Conservation (phyloP, 2,888 invertebrate genomes). For the Drosophila sordidula region DNA sequence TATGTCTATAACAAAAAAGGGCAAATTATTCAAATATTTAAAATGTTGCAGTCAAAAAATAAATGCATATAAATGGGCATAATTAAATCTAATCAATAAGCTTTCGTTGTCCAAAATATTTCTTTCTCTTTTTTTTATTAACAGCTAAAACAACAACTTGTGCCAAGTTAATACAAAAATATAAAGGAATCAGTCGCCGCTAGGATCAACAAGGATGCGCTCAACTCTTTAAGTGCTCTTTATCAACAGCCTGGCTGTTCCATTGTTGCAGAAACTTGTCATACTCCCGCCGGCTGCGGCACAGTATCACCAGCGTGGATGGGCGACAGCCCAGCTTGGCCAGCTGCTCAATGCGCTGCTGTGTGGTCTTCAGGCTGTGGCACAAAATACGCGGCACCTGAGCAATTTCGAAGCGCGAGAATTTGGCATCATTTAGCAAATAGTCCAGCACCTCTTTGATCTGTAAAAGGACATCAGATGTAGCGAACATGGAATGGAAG, state of each 20-base stretch:
- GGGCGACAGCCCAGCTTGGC: slow-evolving; percentile 85
- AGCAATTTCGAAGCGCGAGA: slow-evolving; percentile 86
- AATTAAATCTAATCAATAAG: neutral
- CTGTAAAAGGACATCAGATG: slow-evolving; percentile 72
- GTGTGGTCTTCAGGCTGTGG: slow-evolving; percentile 87
- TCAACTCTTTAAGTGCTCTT: slow-evolving; percentile 3
- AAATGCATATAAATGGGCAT: slow-evolving; percentile 12
- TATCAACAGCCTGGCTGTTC: slow-evolving; percentile 32
- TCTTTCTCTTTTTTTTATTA: slow-evolving; percentile 1
- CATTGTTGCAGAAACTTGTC: slow-evolving; percentile 86
- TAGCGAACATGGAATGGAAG: neutral
- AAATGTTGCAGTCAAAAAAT: slow-evolving; percentile 55
- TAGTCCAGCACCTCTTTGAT: slow-evolving; percentile 87
- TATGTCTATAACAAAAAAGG: slow-evolving; percentile 45
- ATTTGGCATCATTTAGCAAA: slow-evolving; percentile 86
- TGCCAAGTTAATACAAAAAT: slow-evolving; percentile 8
- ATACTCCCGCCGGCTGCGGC: slow-evolving; percentile 87
- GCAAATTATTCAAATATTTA: slow-evolving; percentile 45
- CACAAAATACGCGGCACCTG: slow-evolving; percentile 86
- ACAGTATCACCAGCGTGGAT: slow-evolving; percentile 86
- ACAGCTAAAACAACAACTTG: slow-evolving; percentile 11
- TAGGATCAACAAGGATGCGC: neutral
- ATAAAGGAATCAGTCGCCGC: slow-evolving; percentile 3
- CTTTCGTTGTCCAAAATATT: neutral
- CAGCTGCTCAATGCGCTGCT: slow-evolving; percentile 86